Percentiles rank a stretch among this genome's conserved stretches.
These are phyloP conservation scores for Typhlomys cinereus DNA, from an alignment of 2,113 vertebrate species.

Conservation along the genomic window DNA sequence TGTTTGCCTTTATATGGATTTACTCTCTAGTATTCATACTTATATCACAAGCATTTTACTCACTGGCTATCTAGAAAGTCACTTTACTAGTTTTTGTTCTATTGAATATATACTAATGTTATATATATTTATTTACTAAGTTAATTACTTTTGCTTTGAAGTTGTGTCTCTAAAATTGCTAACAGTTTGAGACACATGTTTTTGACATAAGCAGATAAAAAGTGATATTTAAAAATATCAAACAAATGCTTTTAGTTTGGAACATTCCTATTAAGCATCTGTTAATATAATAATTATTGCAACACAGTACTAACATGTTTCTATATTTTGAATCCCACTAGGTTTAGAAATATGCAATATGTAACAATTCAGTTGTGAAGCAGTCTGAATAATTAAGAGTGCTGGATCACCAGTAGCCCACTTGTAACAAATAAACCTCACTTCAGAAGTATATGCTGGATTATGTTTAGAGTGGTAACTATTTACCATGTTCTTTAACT, in stretches of 20 bases:
- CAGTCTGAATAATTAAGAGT: background rate
- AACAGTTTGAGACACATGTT: constrained; percentile 49
- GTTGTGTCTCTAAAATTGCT: constrained; percentile 51
- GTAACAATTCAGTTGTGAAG: background rate
- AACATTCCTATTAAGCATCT: constrained; percentile 71
- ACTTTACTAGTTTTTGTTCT: background rate
- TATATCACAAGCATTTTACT: no score
- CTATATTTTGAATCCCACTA: constrained; percentile 52
- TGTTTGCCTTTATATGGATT: no score
- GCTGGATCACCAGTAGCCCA: background rate
- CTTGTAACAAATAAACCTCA: constrained; percentile 8
- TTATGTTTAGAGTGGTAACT: background rate
- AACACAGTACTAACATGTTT: constrained; percentile 39
- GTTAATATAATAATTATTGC: constrained; percentile 61
- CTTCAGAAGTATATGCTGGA: background rate
- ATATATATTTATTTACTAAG: constrained; percentile 46
- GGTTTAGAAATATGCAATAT: constrained; percentile 34
- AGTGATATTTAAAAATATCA: constrained; percentile 71
- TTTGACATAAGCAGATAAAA: constrained; percentile 55
- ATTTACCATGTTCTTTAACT: constrained; percentile 38
- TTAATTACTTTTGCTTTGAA: constrained; percentile 64
- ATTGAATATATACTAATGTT: constrained; percentile 51
- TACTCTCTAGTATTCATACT: no score
- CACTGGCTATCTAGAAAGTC: no score
- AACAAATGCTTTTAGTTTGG: constrained; percentile 63